A percentile compares a stretch with the other conserved stretches of the same genome.
Conservation (phyloP, 2,888 invertebrate genomes). For the Dynastes tityus region DNA sequence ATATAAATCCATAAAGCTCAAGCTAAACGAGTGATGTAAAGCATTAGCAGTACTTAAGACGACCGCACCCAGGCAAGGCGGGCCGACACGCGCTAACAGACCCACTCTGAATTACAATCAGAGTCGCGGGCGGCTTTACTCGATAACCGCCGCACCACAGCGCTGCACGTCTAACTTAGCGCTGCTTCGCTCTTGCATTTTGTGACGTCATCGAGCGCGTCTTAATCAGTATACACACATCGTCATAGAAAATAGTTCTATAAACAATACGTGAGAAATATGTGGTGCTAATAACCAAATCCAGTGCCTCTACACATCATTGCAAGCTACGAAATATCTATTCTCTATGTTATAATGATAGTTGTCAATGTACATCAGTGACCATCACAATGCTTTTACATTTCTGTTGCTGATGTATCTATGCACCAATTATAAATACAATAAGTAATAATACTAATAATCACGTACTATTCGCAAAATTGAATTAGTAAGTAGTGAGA, state of each 20-base stretch:
- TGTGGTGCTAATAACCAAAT: background rate
- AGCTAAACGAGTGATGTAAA: conserved; percentile 52
- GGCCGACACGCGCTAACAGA: conserved; percentile 67
- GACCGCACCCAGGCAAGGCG: conserved; percentile 66
- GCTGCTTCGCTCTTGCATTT: conserved; percentile 53
- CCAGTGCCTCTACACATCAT: background rate
- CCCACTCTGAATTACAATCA: conserved; percentile 66
- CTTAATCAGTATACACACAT: conserved; percentile 57
- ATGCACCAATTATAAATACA: too few relatives aligned
- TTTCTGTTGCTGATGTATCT: too few relatives aligned
- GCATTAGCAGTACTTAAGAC: conserved; percentile 55
- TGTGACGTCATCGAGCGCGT: conserved; percentile 60
- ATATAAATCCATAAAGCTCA: conserved; percentile 53
- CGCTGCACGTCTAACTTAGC: conserved; percentile 15
- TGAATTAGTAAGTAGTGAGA: too few relatives aligned
- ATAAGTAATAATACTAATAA: too few relatives aligned
- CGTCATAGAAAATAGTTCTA: conserved; percentile 36
- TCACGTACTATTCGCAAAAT: too few relatives aligned
- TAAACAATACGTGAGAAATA: conserved; percentile 7
- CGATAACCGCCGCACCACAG: conserved; percentile 38
- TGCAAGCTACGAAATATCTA: background rate
- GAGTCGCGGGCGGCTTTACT: conserved; percentile 63
- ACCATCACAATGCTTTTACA: too few relatives aligned
- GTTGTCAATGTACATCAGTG: too few relatives aligned
- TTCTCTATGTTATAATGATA: too few relatives aligned